These are phyloP conservation scores for Adineta ricciae DNA, from an alignment of 2,888 invertebrate species.

Conservation along the genomic window DNA sequence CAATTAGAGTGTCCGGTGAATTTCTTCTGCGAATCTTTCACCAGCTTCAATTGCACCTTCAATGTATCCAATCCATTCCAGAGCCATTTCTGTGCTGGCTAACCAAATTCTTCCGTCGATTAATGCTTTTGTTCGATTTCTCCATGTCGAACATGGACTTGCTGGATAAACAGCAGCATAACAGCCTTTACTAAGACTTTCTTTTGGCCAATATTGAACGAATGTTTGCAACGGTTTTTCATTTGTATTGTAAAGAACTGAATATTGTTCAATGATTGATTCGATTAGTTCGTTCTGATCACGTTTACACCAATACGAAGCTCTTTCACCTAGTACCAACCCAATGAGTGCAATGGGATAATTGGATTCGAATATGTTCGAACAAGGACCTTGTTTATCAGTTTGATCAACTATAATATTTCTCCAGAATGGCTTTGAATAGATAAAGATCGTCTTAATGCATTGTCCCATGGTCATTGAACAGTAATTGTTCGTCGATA, in stretches of 20 bases:
- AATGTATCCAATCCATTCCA: neutral
- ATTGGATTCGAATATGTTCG: neutral
- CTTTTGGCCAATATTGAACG: neutral
- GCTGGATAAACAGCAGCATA: neutral
- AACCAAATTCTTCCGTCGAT: neutral
- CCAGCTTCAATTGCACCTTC: constrained; percentile 7
- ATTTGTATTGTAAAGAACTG: neutral
- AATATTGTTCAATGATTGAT: neutral
- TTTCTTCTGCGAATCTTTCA: neutral
- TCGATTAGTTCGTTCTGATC: neutral
- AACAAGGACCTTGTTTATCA: neutral
- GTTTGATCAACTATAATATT: neutral
- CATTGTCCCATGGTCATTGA: neutral
- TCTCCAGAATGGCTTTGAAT: neutral
- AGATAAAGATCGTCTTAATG: neutral
- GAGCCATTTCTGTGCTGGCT: neutral
- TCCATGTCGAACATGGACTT: neutral
- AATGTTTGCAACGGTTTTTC: neutral
- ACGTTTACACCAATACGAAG: neutral
- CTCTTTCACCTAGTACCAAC: neutral
- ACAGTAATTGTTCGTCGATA: neutral
- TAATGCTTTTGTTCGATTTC: neutral
- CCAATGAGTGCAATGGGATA: neutral
- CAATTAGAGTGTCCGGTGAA: neutral
- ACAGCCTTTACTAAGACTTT: neutral